phyloP scores from a whole-genome alignment of 30 jellyfish, hydroid and myxozoan genomes.

The Euphysa ruthae region DNA sequence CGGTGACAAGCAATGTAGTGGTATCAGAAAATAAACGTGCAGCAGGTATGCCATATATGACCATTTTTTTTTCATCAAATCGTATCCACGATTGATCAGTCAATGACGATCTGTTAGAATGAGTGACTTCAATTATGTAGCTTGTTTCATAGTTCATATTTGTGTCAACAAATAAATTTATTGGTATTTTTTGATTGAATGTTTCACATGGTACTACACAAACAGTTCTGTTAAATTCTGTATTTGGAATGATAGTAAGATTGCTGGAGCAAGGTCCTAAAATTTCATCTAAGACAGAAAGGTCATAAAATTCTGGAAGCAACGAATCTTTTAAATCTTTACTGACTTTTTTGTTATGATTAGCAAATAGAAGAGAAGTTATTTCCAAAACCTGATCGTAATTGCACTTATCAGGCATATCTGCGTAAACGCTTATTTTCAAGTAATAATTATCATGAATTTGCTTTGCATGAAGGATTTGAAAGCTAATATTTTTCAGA shows the following conservation, averaged over 20 bases:
- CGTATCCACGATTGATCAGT: conserved; percentile 47
- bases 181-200: background rate
- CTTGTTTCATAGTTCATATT: background rate
- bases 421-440: conserved; percentile 10
- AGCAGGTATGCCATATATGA: conserved; percentile 66
- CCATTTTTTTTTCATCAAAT: conserved; percentile 20
- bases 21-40: conserved; percentile 10
- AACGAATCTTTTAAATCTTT: background rate
- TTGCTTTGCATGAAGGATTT: background rate
- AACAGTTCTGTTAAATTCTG: background rate
- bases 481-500: background rate
- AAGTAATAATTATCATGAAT: background rate
- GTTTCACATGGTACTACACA: conserved; percentile 20
- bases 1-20: conserved; percentile 25
- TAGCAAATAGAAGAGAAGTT: background rate
- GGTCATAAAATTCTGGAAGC: conserved; percentile 9
- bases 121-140: background rate
- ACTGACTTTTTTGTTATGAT: background rate
- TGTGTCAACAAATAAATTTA: conserved; percentile 17
- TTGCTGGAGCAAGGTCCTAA: conserved; percentile 19
- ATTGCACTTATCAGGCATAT: conserved; percentile 7
- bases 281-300: conserved; percentile 25
- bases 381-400: background rate
- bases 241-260: background rate
- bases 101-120: background rate